phyloP scores from a whole-genome alignment of 2,113 vertebrate species.

The Phycodurus eques region DNA sequence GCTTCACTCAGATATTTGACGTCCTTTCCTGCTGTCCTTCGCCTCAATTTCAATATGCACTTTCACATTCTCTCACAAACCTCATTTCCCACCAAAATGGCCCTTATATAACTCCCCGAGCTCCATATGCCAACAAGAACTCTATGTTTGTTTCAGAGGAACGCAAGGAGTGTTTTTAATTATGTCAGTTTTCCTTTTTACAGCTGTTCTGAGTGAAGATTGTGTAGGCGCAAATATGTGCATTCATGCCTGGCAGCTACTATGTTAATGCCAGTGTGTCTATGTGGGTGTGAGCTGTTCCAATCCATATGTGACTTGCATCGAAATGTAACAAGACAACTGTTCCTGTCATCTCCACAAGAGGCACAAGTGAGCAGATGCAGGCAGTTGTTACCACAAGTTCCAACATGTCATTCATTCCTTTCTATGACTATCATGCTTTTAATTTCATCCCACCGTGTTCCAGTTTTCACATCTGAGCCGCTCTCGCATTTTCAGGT shows the following conservation, averaged over 20 bases:
- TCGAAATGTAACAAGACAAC: slow-evolving; percentile 10
- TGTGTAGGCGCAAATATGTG: background rate
- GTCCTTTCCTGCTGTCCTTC: slow-evolving; percentile 49
- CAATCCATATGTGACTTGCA: slow-evolving; percentile 5
- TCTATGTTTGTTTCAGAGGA: slow-evolving; percentile 30
- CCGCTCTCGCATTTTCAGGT: slow-evolving; percentile 16
- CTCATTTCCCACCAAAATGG: slow-evolving; percentile 67
- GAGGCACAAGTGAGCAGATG: slow-evolving; percentile 49
- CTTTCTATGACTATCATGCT: slow-evolving; percentile 56
- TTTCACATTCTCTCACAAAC: slow-evolving; percentile 58
- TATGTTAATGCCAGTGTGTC: slow-evolving; percentile 13
- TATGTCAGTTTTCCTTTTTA: slow-evolving; percentile 57
- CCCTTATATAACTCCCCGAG: slow-evolving; percentile 59
- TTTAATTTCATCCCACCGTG: slow-evolving; percentile 40
- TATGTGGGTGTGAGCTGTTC: background rate
- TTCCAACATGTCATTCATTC: slow-evolving; percentile 63
- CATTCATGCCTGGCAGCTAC: slow-evolving; percentile 8
- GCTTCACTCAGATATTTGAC: slow-evolving; percentile 39
- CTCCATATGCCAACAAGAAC: slow-evolving; percentile 61
- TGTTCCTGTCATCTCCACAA: slow-evolving; percentile 45
- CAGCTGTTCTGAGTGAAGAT: slow-evolving; percentile 23
- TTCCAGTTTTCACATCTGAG: slow-evolving; percentile 36
- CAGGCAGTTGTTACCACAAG: slow-evolving; percentile 38
- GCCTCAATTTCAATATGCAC: slow-evolving; percentile 45
- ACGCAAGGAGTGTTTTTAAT: slow-evolving; percentile 67